Evolutionary conservation across 2,888 invertebrate species (phyloP), one percentile per base, ranked within the genome.

Genomic region (Patella caerulea): DNA sequence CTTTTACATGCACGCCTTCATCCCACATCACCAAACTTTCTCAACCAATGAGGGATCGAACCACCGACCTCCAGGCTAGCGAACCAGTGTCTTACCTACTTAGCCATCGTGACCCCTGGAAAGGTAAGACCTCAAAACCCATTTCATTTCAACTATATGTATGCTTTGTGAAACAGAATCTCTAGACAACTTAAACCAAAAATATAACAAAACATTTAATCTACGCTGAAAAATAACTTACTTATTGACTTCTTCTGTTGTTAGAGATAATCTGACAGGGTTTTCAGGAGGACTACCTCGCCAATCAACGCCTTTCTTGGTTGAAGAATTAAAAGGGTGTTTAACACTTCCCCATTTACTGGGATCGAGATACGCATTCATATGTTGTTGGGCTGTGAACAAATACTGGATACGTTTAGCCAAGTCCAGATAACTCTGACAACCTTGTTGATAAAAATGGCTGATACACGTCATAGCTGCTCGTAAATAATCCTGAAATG

Each of bases 381-480:
- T 85, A 82, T 91, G 91, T 72, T 89, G 86, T 80, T 88, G 86
- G 52, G 92, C 92, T 29, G 85, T 86, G 74, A 85, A 84, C 53
- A 92, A 86, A 80, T 88, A 84, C 56, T 86, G 83, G n/a, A 89
- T 78, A 11, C 90, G 84, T 3, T 82, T 83, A 72, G 86, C 84
- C 34, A 92, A 85, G 81, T 87, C 89, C 56, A 86, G 80, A 80
- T 92, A 92, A 72, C 86, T 87, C n/a, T 84, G 83, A n/a, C 91
- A 91, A 5, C 89, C 89, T 19, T 85, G 82, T 78, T 88, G 87
- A 83, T 91, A 91, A 86, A 92, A 92, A 77, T 88, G 86, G 29
- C 85, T 88, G 76, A 91, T 90, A 81, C 92, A 91, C 12, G 91
- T 92, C 89, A 92, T 91, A 45, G 92, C 91, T 53, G 92, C 92